Conservation (phyloP, 1,140 invertebrate genomes). For the Pogonognathellus flavescens region DNA sequence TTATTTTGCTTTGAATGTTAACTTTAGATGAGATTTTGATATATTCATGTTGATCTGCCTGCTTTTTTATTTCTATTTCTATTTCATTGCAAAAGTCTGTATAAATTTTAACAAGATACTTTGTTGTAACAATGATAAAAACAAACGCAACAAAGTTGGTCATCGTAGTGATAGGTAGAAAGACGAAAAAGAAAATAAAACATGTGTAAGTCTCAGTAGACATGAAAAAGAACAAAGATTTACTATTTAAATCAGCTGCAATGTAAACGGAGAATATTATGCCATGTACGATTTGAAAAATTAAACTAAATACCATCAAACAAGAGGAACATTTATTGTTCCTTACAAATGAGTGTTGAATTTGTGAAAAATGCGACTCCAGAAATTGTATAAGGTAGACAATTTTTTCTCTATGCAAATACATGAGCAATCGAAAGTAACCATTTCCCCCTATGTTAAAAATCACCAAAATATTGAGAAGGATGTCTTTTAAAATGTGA, state of each 20-base stretch:
- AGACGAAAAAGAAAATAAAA: not conserved
- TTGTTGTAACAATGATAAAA: constrained; percentile 44
- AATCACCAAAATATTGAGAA: not conserved
- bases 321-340: not conserved
- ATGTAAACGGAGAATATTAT: not conserved
- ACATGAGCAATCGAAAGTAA: not conserved
- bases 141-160: constrained; percentile 43
- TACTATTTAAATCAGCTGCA: not conserved
- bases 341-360: not conserved
- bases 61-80: constrained; percentile 8
- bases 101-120: constrained; percentile 28
- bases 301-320: not conserved
- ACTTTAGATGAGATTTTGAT: not conserved
- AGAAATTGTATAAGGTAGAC: not conserved
- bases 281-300: not conserved
- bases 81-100: constrained; percentile 50
- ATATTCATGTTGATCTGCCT: constrained; percentile 11
- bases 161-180: not conserved
- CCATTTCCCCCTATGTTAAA: not conserved
- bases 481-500: not conserved
- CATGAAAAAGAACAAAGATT: not conserved
- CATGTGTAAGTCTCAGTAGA: not conserved
- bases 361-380: not conserved
- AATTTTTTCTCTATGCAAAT: not conserved
- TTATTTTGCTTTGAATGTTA: not conserved